Base-by-base conservation (phyloP, 2,888 invertebrate species). In the Amphipyra berbera region DNA sequence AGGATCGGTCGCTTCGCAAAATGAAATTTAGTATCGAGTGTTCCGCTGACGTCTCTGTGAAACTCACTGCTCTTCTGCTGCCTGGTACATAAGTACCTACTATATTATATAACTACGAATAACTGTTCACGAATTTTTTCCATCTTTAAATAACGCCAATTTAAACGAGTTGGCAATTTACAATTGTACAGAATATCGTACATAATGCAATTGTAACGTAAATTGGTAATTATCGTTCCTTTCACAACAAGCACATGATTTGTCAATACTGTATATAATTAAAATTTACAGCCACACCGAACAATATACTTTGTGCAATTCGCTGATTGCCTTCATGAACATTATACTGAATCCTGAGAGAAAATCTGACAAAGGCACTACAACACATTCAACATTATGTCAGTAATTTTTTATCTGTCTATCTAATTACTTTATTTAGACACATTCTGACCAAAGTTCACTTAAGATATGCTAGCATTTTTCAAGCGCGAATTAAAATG, bases 21-120 rank as follows among this genome's bases (percentile, higher is more conserved):
- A 89, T 89, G 74, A 87, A 88, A 88, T 89, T 90, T 88, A 86
- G 75, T 79, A 82, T 82, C 74, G 81, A 82, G 79, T 81, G 79
- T 79, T 76, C 78, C 38, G 60, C 58, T 67, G 71, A 59, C 64
- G 37, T 68, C 52, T 52, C 49, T 35, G 33, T 42, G 57, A 64
- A 53, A 61, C 62, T 59, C 55, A 59, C 50, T 46, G 41, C 46
- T 58, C 48, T 10, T 44, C 35, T 63, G 21, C 44, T 38, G 41
- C 41, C 44, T 50, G 33, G 33, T 12, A 27, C 2, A 45, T n/a
- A n/a, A 33, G 41, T 42, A 42, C n/a, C n/a, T n/a, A n/a, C 30
- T 27, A 45, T 35, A 33, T 35, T 15, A 35, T 48, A n/a, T 45
- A 42, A 45, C 45, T 4, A 21, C 21, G 10, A 44, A 44, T 27